Base-by-base conservation (phyloP, 2,113 vertebrate genomes). In the Gadus macrocephalus region DNA sequence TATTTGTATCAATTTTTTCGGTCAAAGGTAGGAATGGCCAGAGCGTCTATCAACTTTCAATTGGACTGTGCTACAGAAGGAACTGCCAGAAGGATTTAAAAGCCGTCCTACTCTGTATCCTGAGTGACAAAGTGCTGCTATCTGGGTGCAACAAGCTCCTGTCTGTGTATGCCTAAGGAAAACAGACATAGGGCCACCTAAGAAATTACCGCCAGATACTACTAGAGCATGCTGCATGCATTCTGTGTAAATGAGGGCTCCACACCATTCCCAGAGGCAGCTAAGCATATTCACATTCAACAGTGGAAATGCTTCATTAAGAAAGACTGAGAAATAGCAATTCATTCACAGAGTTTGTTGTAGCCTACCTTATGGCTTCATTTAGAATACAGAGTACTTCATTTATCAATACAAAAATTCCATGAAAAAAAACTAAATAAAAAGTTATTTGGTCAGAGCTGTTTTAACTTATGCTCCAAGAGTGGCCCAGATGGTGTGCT, bases 181-280 rank as follows among this genome's bases (percentile, higher is more conserved):
- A 68, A 75, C 22, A 78, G 79, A 81, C 85, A 78, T 78, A 81
- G 81, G 80, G 80, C 80, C 84, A 86, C 79, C 74, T 81, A 84
- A 79, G 79, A 84, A 78, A 74, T 70, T 70, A 53, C 73, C 77
- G 80, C 80, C 85, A 84, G 75, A 69, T 62, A 68, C 83, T 82
- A 78, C 78, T 80, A 38, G 58, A 69, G 77, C 63, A 72, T 71
- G 62, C 74, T 73, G 84, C 75, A 71, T 83, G 81, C 75, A 78
- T 66, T 76, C 69, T 77, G 72, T 15, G 42, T 72, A 78, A 56
- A 72, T 72, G 62, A 60, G 22, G 17, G 62, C 73, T 76, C 69
- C 72, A 56, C 64, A 82, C 2, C 28, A 70, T 64, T 62, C 78
- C 73, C 77, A 58, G 35, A 69, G 73, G 83, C 78, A 70, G 53